Evolutionary conservation across 2,113 vertebrate genomes (phyloP).

Genomic region (Jaculus jaculus): DNA sequence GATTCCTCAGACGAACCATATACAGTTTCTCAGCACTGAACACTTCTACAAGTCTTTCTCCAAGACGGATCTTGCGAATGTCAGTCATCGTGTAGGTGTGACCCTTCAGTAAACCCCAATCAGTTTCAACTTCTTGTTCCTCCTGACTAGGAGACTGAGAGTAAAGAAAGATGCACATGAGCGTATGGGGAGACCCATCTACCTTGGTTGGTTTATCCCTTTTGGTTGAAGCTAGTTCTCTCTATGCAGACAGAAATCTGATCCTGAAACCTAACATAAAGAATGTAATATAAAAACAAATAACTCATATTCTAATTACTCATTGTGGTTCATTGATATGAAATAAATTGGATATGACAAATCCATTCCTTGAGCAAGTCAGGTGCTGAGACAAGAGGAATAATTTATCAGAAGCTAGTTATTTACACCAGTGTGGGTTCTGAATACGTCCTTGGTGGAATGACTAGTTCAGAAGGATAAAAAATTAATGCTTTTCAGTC

Average conservation of each 20-base stretch:
- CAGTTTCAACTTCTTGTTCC: constrained; percentile 85
- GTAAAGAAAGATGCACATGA: constrained; percentile 25
- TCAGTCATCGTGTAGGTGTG: constrained; percentile 94
- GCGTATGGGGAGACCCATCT: not conserved
- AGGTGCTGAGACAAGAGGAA: not conserved
- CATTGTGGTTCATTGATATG: not conserved
- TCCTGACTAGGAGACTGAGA: constrained; percentile 80
- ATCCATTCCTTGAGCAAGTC: constrained; percentile 17
- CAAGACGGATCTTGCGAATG: constrained; percentile 88
- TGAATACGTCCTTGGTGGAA: not conserved
- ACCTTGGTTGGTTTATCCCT: not conserved
- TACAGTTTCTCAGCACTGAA: constrained; percentile 91
- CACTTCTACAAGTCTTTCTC: constrained; percentile 87
- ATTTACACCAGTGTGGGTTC: not conserved
- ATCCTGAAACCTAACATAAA: not conserved
- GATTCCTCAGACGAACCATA: constrained; percentile 95
- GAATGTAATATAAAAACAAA: constrained; percentile 20
- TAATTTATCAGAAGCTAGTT: not conserved
- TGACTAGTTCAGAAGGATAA: constrained; percentile 25
- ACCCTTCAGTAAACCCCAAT: constrained; percentile 90
- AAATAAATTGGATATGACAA: not conserved
- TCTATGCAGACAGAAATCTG: constrained; percentile 17
- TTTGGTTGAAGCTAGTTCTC: not conserved
- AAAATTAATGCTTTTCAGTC: not conserved
- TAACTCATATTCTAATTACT: constrained; percentile 19